These are phyloP conservation scores for Tragelaphus scriptus DNA, from an alignment of 2,113 vertebrate genomes.

Conservation along the genomic window DNA sequence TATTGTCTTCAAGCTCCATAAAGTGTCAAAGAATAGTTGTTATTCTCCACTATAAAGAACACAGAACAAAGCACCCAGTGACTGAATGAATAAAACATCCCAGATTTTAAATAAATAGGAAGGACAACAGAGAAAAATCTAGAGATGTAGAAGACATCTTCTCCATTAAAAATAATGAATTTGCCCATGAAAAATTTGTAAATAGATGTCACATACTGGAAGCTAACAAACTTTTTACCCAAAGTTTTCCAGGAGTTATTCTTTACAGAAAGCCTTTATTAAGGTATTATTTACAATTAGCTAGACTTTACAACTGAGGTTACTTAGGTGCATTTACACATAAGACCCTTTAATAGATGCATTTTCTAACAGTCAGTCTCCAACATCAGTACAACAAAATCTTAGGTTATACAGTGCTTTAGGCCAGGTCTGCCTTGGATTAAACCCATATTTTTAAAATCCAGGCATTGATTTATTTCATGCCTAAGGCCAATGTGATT, in stretches of 20 bases:
- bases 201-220: neutral
- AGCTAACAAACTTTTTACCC: neutral
- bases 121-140: neutral
- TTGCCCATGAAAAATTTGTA: neutral
- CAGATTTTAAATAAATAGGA: neutral
- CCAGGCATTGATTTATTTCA: constrained; percentile 37
- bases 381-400: neutral
- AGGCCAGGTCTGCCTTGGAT: constrained; percentile 27
- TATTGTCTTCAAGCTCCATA: neutral
- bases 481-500: constrained; percentile 34
- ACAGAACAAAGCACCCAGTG: neutral
- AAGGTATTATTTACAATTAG: neutral
- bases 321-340: neutral
- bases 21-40: neutral
- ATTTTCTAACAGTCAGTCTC: constrained; percentile 20
- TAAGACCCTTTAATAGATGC: neutral
- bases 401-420: neutral
- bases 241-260: neutral
- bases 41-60: neutral
- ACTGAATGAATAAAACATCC: neutral
- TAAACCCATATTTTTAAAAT: constrained; percentile 50
- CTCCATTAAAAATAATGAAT: neutral
- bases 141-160: neutral
- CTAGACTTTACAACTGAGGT: neutral
- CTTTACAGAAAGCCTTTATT: neutral